These are phyloP conservation scores for Choloepus didactylus DNA, from an alignment of 2,797 vertebrate species.

Conservation along the genomic window DNA sequence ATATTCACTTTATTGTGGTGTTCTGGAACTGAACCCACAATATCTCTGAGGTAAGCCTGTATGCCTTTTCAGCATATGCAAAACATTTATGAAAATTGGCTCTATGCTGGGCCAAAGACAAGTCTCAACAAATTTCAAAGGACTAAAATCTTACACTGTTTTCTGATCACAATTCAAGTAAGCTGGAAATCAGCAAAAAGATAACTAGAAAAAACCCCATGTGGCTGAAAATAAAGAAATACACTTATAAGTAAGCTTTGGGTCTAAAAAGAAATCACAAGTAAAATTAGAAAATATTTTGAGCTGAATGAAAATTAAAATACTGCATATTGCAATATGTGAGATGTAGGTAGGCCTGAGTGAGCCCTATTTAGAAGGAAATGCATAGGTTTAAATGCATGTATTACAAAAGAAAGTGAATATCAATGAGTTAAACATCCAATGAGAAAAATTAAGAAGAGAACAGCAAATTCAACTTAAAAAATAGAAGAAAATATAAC, in stretches of 20 bases:
- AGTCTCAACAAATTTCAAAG: not conserved
- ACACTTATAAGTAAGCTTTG: not conserved
- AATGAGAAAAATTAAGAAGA: not conserved
- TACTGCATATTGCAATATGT: not conserved
- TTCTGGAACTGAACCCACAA: no score
- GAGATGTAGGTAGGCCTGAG: not conserved
- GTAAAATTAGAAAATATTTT: conserved; percentile 33
- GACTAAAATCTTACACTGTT: not conserved
- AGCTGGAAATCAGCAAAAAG: not conserved
- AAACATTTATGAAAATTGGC: not conserved
- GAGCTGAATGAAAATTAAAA: not conserved
- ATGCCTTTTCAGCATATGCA: not conserved
- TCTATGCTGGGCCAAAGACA: not conserved
- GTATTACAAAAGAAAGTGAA: conserved; percentile 8
- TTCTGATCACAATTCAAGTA: not conserved
- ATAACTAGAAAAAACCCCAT: not conserved
- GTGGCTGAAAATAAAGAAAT: not conserved
- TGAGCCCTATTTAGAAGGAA: not conserved
- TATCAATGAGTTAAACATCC: not conserved
- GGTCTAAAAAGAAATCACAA: not conserved
- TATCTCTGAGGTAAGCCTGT: no score
- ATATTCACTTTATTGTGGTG: no score
- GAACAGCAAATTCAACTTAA: not conserved
- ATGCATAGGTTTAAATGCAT: not conserved
- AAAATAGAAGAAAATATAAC: not conserved